Percentiles rank a stretch among this genome's conserved stretches.
These are phyloP conservation scores for Cryptosula pallasiana DNA, from an alignment of 2,888 invertebrate genomes.

Conservation along the genomic window DNA sequence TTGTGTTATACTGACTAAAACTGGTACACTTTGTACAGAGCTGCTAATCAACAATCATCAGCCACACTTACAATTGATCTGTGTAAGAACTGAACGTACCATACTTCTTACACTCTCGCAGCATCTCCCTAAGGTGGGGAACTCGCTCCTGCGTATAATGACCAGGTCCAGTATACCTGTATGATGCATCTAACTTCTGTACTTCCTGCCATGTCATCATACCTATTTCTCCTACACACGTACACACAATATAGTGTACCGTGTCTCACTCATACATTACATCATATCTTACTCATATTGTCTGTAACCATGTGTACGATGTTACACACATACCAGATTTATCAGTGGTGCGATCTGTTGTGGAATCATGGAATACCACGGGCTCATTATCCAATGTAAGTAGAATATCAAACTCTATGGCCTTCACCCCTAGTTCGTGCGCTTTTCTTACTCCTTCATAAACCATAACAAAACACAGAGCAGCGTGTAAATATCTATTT, in stretches of 20 bases:
- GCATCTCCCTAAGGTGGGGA: slow-evolving; percentile 14
- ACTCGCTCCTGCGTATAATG: not conserved
- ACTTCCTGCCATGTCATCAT: not conserved
- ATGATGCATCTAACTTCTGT: not conserved
- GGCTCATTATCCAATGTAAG: slow-evolving; percentile 70
- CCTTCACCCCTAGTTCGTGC: slow-evolving; percentile 65
- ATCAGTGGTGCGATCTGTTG: slow-evolving; percentile 64
- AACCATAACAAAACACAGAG: too few relatives aligned
- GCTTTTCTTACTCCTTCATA: slow-evolving; percentile 52
- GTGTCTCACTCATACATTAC: too few relatives aligned
- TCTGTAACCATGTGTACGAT: too few relatives aligned
- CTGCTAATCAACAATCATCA: too few relatives aligned
- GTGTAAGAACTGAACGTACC: not conserved
- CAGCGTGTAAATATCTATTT: too few relatives aligned
- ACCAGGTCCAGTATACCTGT: slow-evolving; percentile 6
- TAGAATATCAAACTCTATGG: slow-evolving; percentile 72
- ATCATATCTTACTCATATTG: too few relatives aligned
- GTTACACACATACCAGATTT: slow-evolving; percentile 55
- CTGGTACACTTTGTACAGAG: too few relatives aligned
- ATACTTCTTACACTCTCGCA: slow-evolving; percentile 17
- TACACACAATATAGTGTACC: not conserved
- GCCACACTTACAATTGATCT: too few relatives aligned
- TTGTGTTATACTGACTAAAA: too few relatives aligned
- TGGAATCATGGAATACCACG: slow-evolving; percentile 70
- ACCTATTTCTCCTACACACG: not conserved